Evolutionary conservation across 2,797 vertebrate genomes (phyloP), one percentile per base, ranked within the genome.

Genomic region (Sorex maritimensis): DNA sequence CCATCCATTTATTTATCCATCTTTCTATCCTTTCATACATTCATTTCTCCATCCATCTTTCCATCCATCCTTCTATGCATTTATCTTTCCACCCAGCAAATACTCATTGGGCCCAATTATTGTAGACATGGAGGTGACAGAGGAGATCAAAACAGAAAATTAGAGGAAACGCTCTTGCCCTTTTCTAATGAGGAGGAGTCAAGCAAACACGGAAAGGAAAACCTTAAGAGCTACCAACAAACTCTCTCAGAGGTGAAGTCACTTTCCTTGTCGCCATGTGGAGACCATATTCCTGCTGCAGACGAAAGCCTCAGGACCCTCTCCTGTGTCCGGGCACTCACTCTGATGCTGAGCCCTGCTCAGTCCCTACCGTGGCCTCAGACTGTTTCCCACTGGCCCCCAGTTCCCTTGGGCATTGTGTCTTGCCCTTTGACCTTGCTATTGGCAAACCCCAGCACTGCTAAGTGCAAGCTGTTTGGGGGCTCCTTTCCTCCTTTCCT

Each of bases 391-490:
- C 74, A 11, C 21, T 67, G 19, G 61, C 61, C 65, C 61, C 77
- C 34, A 69, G 79, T 30, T 26, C 30, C 52, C 30, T 90, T 19
- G 0, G 67, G 21, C 61, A 73, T 52, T 24, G 6, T 5, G 9
- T 72, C 73, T 81, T 92, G 55, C n/a, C 34, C n/a, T 67, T 93
- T 86, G 77, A 78, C 71, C 24, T 92, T 72, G n/a, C 23, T 85
- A 13, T 14, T 61, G 86, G 38, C 61, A 92, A 30, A 72, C 41
- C 6, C 46, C 1, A 4, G 30, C 78, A n/a, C 24, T 49, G 10
- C 72, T 63, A 58, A 65, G 41, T 46, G 12, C 77, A 38, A 6
- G 5, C 24, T 83, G 4, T 41, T 49, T 81, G 65, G 88, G 28
- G 12, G 30, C 24, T 68, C 65, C 44, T 41, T 86, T 82, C 9